These are phyloP conservation scores for Zhuqinia jingwanae DNA, from an alignment of 2,888 invertebrate genomes.

Conservation along the genomic window DNA sequence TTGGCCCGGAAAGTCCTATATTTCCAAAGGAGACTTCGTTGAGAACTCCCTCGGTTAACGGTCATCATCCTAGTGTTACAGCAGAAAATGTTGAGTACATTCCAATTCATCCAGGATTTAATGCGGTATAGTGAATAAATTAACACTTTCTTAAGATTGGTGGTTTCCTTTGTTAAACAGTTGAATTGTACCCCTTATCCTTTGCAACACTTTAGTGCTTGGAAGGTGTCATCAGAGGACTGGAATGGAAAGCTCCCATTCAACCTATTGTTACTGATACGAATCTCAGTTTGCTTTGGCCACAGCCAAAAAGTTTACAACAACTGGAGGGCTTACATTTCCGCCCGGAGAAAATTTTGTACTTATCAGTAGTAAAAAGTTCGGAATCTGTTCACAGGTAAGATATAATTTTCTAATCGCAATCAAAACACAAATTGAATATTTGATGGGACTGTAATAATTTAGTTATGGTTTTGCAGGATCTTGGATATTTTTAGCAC, in stretches of 20 bases:
- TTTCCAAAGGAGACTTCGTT: slow-evolving; percentile 73
- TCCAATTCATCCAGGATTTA: slow-evolving; percentile 77
- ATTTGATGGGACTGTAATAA: background rate
- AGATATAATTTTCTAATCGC: background rate
- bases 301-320: slow-evolving; percentile 84
- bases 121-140: slow-evolving; percentile 75
- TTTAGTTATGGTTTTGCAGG: slow-evolving; percentile 76
- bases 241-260: slow-evolving; percentile 80
- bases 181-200: too few relatives aligned
- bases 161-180: too few relatives aligned
- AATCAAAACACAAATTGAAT: background rate
- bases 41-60: slow-evolving; percentile 68
- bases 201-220: slow-evolving; percentile 72
- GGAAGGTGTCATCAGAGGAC: slow-evolving; percentile 78
- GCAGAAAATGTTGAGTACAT: slow-evolving; percentile 74
- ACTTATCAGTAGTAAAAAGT: slow-evolving; percentile 81
- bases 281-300: slow-evolving; percentile 84
- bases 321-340: slow-evolving; percentile 83
- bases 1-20: slow-evolving; percentile 78
- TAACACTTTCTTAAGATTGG: too few relatives aligned
- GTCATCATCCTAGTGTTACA: slow-evolving; percentile 62
- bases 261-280: slow-evolving; percentile 81
- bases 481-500: slow-evolving; percentile 83
- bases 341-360: slow-evolving; percentile 81
- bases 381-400: slow-evolving; percentile 80